These are phyloP conservation scores for Silvanus unidentatus DNA, from an alignment of 2,888 invertebrate species.

Conservation along the genomic window DNA sequence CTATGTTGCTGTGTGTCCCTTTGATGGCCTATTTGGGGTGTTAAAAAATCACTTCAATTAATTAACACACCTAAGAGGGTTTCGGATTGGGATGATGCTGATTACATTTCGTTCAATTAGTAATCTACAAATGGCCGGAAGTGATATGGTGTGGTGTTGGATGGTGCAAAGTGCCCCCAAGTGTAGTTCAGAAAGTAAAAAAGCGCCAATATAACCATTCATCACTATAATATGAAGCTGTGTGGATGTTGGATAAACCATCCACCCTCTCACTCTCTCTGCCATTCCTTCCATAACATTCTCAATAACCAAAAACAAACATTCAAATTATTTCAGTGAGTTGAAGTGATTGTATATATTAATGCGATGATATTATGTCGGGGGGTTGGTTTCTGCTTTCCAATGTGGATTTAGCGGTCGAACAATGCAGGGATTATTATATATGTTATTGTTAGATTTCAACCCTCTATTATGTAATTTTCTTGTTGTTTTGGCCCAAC, in stretches of 20 bases:
- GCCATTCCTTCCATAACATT: background rate
- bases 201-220: constrained; percentile 1
- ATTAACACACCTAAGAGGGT: too few relatives aligned
- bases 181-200: background rate
- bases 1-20: too few relatives aligned
- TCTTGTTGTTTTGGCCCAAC: too few relatives aligned
- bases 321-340: constrained; percentile 44
- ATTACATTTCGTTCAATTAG: constrained; percentile 3
- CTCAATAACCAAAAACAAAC: constrained; percentile 42
- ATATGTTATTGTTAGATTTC: constrained; percentile 6
- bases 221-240: background rate
- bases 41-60: too few relatives aligned
- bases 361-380: constrained; percentile 14
- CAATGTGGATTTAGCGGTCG: constrained; percentile 1
- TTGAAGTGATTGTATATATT: constrained; percentile 27
- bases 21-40: too few relatives aligned
- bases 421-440: constrained; percentile 8
- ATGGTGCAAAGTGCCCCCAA: background rate
- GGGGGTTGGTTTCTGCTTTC: too few relatives aligned
- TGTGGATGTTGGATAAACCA: background rate
- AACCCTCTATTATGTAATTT: too few relatives aligned
- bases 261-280: constrained; percentile 14
- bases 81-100: background rate
- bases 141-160: too few relatives aligned
- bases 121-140: constrained; percentile 1